A percentile compares a stretch with the other conserved stretches of the same genome.
Conservation (phyloP, 2,113 vertebrate genomes). For the Micromys minutus region DNA sequence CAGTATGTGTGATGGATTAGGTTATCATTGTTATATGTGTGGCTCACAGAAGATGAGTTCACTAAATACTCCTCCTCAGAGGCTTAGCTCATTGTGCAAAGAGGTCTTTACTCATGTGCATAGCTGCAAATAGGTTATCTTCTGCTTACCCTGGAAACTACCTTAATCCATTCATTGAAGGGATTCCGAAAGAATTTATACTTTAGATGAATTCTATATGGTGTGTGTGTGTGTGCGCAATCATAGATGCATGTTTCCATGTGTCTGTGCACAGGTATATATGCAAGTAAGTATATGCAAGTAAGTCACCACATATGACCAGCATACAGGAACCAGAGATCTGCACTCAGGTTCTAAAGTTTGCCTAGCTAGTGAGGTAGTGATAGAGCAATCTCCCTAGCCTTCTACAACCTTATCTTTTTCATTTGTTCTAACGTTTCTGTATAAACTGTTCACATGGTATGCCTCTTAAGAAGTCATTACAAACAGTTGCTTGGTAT, state of each 20-base stretch:
- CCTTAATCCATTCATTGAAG: not conserved
- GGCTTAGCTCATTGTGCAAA: not conserved
- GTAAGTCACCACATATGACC: not conserved
- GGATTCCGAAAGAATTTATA: not conserved
- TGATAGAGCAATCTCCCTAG: not conserved
- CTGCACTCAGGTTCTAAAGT: not conserved
- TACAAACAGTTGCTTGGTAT: not conserved
- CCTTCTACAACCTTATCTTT: too few species aligned
- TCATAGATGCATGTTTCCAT: not conserved
- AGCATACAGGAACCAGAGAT: not conserved
- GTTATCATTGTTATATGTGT: not conserved
- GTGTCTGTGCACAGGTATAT: not conserved
- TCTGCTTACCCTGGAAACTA: not conserved
- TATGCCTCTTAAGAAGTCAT: not conserved
- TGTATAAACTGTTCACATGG: not conserved
- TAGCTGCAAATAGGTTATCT: not conserved
- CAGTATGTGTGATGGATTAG: constrained; percentile 43
- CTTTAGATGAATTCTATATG: not conserved
- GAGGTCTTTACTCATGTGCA: not conserved
- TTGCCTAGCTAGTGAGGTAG: fast-evolving
- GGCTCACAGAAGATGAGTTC: constrained; percentile 52
- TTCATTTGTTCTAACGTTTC: not conserved
- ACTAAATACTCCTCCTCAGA: not conserved
- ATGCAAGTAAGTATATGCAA: too few species aligned
- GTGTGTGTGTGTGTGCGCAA: not conserved